These are phyloP conservation scores for Zygaena filipendulae DNA, from an alignment of 2,888 invertebrate genomes.

Conservation along the genomic window DNA sequence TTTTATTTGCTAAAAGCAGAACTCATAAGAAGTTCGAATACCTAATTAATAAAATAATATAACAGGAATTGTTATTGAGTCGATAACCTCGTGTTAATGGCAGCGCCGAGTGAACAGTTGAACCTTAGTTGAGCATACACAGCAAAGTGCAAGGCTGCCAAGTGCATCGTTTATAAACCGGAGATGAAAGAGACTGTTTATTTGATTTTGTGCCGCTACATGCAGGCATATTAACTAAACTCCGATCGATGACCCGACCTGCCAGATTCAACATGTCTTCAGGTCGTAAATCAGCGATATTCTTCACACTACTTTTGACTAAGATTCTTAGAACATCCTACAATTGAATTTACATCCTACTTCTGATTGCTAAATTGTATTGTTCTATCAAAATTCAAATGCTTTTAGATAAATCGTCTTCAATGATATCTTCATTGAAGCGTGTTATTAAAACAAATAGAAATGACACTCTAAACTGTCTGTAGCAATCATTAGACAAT, in stretches of 20 bases:
- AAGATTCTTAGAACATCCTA: too few species aligned
- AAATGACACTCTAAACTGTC: too few species aligned
- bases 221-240: conserved; percentile 44
- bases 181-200: conserved; percentile 62
- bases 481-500: conserved; percentile 45
- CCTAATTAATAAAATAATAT: too few species aligned
- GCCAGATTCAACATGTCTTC: conserved; percentile 25
- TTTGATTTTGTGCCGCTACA: conserved; percentile 53
- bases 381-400: too few species aligned
- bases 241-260: conserved; percentile 35
- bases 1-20: too few species aligned
- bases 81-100: conserved; percentile 39
- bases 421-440: conserved; percentile 27
- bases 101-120: conserved; percentile 34
- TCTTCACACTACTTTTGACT: conserved; percentile 15
- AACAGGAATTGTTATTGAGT: conserved; percentile 34
- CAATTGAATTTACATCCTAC: too few species aligned
- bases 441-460: conserved; percentile 50
- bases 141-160: conserved; percentile 52
- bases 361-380: too few species aligned
- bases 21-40: too few species aligned
- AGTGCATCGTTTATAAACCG: conserved; percentile 57
- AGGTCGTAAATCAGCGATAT: conserved; percentile 29
- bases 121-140: conserved; percentile 35
- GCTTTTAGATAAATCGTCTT: too few species aligned